Evolutionary conservation across 2,888 invertebrate genomes (phyloP).

Genomic region (Ligdia adustata): DNA sequence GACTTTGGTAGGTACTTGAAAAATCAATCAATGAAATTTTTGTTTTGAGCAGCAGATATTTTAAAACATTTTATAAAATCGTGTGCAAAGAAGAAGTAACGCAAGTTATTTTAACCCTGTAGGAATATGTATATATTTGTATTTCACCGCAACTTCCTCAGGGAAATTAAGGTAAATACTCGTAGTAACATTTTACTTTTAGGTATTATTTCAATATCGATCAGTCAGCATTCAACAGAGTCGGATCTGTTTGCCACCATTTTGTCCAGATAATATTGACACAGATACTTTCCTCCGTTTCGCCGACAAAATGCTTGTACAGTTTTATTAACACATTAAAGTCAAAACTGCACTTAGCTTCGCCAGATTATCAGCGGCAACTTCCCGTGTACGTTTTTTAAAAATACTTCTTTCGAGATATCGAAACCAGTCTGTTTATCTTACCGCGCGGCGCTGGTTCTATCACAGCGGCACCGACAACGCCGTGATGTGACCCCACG

Average conservation of each 20-base stretch:
- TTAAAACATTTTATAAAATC: no score
- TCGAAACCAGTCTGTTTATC: conserved; percentile 79
- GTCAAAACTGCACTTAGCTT: conserved; percentile 81
- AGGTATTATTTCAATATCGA: no score
- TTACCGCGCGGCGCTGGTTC: conserved; percentile 58
- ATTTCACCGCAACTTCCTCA: no score
- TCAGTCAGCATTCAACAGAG: no score
- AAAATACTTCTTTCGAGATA: conserved; percentile 69
- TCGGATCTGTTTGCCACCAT: conserved; percentile 50
- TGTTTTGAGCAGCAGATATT: no score
- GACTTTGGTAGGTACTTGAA: no score
- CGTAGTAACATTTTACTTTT: no score
- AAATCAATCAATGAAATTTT: no score
- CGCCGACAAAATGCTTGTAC: conserved; percentile 76
- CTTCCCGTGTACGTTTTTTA: conserved; percentile 73
- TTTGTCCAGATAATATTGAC: conserved; percentile 52
- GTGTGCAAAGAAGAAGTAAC: no score
- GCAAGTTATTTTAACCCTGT: no score
- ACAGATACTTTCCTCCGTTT: conserved; percentile 53
- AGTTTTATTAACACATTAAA: conserved; percentile 83
- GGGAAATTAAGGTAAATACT: no score
- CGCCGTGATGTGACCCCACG: conserved; percentile 47
- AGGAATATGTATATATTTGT: no score
- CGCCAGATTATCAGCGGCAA: conserved; percentile 75
- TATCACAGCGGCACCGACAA: conserved; percentile 25